A percentile compares a stretch with the other conserved stretches of the same genome.
Evolutionary conservation across 2,797 vertebrate species (phyloP).

Genomic region (Enteromius mattozi): DNA sequence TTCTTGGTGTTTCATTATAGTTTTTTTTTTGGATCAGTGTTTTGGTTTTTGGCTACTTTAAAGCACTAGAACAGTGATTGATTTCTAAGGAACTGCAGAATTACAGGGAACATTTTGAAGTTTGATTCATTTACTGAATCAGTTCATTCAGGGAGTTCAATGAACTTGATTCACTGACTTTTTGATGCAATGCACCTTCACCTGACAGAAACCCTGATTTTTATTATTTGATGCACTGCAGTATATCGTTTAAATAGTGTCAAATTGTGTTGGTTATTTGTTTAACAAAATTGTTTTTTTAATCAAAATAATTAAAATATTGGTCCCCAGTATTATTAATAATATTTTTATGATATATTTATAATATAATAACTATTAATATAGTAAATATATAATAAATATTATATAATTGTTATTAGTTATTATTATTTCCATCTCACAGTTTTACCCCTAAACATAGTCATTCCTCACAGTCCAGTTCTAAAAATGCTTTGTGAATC

Average conservation of each 20-base stretch:
- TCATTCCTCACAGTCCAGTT: not conserved
- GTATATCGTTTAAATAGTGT: too few species aligned
- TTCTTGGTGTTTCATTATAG: not conserved
- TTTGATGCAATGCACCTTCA: not conserved
- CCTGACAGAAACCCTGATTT: not conserved
- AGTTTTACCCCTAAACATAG: not conserved
- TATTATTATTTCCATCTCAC: not conserved
- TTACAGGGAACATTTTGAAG: not conserved
- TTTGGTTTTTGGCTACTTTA: not conserved
- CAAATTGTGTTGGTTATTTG: too few species aligned
- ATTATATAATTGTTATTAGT: not conserved
- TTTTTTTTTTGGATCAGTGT: not conserved
- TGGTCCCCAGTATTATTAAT: too few species aligned
- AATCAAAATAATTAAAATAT: too few species aligned
- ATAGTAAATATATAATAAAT: too few species aligned
- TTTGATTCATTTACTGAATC: conserved; percentile 4
- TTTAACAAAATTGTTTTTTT: too few species aligned
- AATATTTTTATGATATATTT: not conserved
- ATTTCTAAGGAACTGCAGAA: not conserved
- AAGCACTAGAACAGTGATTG: not conserved
- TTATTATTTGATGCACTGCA: not conserved
- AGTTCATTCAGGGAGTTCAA: not conserved
- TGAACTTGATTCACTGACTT: not conserved
- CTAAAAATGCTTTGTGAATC: not conserved
- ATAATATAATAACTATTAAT: not conserved